These are phyloP conservation scores for Drosophila mimica DNA, from an alignment of 2,888 invertebrate species.

Conservation along the genomic window DNA sequence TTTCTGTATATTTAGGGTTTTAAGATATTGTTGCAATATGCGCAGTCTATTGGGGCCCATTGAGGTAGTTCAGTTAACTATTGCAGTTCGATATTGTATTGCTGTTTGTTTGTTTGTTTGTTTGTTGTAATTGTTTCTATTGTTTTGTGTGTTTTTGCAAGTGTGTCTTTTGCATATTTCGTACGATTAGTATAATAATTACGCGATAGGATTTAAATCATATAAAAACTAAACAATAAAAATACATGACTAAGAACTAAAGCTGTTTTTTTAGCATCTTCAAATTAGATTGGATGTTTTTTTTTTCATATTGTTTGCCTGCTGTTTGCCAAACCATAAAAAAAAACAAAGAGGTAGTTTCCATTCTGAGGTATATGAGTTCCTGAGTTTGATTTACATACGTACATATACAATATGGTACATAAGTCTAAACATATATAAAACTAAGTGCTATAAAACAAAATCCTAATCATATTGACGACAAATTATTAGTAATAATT, in stretches of 20 bases:
- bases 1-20: conserved; percentile 5
- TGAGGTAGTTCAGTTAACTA: conserved; percentile 85
- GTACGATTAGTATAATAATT: conserved; percentile 44
- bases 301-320: conserved; percentile 13
- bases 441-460: conserved; percentile 44
- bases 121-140: conserved; percentile 52
- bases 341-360: conserved; percentile 73
- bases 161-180: conserved; percentile 57
- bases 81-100: conserved; percentile 83
- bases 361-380: conserved; percentile 84
- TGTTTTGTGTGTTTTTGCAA: conserved; percentile 34
- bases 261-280: conserved; percentile 71
- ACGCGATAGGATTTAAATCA: conserved; percentile 28
- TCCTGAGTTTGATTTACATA: conserved; percentile 82
- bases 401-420: conserved; percentile 20
- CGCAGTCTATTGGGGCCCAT: conserved; percentile 80
- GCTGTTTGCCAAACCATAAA: conserved; percentile 46
- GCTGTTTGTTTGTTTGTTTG: conserved; percentile 41
- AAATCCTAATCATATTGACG: conserved; percentile 31
- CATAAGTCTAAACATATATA: conserved; percentile 48
- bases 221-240: conserved; percentile 62
- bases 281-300: conserved; percentile 46
- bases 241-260: conserved; percentile 63
- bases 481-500: conserved; percentile 20
- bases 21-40: conserved; percentile 32